Evolutionary conservation across 1,140 invertebrate species (phyloP), one percentile per base, ranked within the genome.

Genomic region (Drosophila neocordata): DNA sequence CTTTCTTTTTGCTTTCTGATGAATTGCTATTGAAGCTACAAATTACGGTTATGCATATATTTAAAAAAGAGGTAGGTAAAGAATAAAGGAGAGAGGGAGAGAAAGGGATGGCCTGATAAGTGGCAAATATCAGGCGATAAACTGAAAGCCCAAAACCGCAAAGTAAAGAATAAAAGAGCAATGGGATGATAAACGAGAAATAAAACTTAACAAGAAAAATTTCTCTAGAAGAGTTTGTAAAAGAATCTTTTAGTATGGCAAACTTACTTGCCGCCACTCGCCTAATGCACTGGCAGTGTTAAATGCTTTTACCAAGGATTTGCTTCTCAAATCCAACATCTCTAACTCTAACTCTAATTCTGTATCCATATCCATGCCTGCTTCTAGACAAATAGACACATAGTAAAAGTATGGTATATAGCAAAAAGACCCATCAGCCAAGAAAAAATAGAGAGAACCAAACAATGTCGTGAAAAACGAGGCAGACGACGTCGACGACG

Each of bases 251-350:
- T 31, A 5, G 27, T 31, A 31, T 31, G 22, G 12, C 13, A 57
- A 60, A 24, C 37, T 38, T 22, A 6, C 38, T 24, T 38, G 22
- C 20, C 13, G 22, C 44, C 72, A 67, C 55, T 74, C 37, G 71
- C 72, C 83, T 87, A 87, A 87, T 87, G 83, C 83, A 88, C 63
- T 83, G 65, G 41, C 84, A 74, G 77, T 69, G 76, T 69, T 88
- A 83, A 88, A 88, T 88, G 83, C 83, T 88, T 88, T 88, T 88
- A 88, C 76, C 79, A 79, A 83, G 83, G 83, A 88, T 88, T 88
- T 88, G 58, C 65, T 56, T 71, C 71, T 70, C 63, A 87, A 87
- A 82, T 82, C 75, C 71, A 69, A 69, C 24, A 60, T 64, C 72
- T 34, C 35, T 24, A 20, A 60, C 59, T 59, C 61, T 7, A 41